Conservation (phyloP, 1,140 invertebrate genomes). For the Drosophila serrata region DNA sequence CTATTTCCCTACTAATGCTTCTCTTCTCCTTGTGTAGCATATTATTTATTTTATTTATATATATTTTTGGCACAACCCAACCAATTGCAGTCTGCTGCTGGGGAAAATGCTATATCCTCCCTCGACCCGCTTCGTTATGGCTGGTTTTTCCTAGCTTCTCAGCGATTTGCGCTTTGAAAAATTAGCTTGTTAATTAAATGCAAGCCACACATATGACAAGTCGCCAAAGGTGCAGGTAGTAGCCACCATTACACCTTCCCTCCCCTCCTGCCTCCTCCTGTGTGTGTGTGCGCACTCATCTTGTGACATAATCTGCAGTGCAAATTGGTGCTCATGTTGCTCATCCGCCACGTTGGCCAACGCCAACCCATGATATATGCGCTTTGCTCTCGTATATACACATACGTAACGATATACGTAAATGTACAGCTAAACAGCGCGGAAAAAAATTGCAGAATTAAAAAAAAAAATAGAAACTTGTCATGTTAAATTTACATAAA, state of each 20-base stretch:
- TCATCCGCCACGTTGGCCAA: constrained; percentile 64
- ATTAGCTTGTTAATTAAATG: constrained; percentile 83
- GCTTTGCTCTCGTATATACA: constrained; percentile 8
- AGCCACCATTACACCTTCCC: not conserved
- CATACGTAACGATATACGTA: constrained; percentile 13
- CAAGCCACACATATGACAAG: constrained; percentile 76
- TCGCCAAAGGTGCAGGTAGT: constrained; percentile 38
- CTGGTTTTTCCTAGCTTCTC: constrained; percentile 21
- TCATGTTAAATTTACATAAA: constrained; percentile 78
- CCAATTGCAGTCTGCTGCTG: constrained; percentile 26
- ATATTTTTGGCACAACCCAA: constrained; percentile 61
- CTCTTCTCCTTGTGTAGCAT: constrained; percentile 1
- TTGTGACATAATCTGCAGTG: constrained; percentile 73
- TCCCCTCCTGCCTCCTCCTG: too few species aligned
- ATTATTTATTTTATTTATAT: constrained; percentile 25
- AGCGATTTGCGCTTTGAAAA: constrained; percentile 78
- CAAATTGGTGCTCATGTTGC: constrained; percentile 76
- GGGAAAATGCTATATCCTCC: constrained; percentile 14
- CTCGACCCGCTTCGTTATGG: constrained; percentile 9
- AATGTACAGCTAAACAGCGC: constrained; percentile 14
- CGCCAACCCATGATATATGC: constrained; percentile 46
- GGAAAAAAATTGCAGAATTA: constrained; percentile 7
- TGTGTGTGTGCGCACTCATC: constrained; percentile 2
- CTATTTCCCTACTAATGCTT: not conserved
- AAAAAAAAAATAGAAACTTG: constrained; percentile 60